Conservation (phyloP, 2,113 vertebrate species). For the Onychostoma macrolepis region DNA sequence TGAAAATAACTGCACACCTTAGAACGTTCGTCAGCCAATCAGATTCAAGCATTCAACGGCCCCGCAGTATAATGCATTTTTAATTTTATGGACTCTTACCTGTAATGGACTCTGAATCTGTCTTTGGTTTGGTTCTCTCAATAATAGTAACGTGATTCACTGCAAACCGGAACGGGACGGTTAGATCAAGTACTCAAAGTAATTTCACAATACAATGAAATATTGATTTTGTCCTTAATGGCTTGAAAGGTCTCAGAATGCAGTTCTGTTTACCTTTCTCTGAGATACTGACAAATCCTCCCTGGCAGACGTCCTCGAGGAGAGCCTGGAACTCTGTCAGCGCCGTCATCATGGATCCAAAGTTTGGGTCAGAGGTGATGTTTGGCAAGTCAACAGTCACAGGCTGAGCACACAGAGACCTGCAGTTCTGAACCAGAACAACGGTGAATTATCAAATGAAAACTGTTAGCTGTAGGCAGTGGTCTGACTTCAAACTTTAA, state of each 20-base stretch:
- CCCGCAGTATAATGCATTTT: no score
- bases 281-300: slow-evolving; percentile 73
- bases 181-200: background rate
- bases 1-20: no score
- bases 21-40: no score
- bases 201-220: background rate
- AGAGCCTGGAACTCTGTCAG: slow-evolving; percentile 72
- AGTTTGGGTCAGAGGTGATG: slow-evolving; percentile 58
- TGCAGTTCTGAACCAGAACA: slow-evolving; percentile 65
- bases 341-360: slow-evolving; percentile 64
- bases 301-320: slow-evolving; percentile 74
- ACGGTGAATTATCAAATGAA: background rate
- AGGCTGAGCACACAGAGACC: slow-evolving; percentile 64
- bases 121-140: slow-evolving; percentile 37
- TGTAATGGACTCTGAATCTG: slow-evolving; percentile 38
- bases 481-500: background rate
- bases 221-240: background rate
- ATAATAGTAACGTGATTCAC: slow-evolving; percentile 70
- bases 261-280: slow-evolving; percentile 67
- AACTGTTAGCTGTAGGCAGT: background rate
- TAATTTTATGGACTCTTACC: slow-evolving; percentile 23
- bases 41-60: no score
- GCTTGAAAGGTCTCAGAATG: background rate
- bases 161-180: slow-evolving; percentile 39
- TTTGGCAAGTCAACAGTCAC: slow-evolving; percentile 54